Base-by-base conservation (phyloP, 1,140 invertebrate genomes). In the Paracyclopina nana region DNA sequence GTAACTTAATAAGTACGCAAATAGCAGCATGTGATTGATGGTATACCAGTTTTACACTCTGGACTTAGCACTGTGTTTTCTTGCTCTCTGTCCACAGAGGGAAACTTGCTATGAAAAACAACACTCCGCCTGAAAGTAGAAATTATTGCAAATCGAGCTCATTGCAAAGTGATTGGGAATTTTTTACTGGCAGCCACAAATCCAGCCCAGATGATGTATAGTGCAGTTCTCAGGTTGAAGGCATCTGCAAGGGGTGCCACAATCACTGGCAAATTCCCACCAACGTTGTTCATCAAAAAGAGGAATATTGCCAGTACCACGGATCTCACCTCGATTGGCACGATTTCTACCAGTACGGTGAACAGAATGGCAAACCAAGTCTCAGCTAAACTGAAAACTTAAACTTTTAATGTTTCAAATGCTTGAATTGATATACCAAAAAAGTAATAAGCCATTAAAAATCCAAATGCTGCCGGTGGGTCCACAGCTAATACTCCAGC, bases 331-430 rank as follows among this genome's bases (percentile, higher is more conserved):
- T 75, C 72, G 12, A 82, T 53, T 1, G 82, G 82, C 6, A 86
- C 82, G 53, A 87, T 80, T 65, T 86, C 83, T 1, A 88, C 80
- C 3, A 88, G 69, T 56, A 87, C 79, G 11, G 82, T 81, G 60
- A 86, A 86, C 4, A 87, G 74, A 52, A 88, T 84, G 38, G 82
- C 82, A 61, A 87, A 86, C 82, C 82, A 87, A 80, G 85, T 86
- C 67, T 88, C 61, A 52, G 59, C 60, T 58, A 46, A 41, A n/a
- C 38, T 24, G 14, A 42, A n/a, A 45, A 4, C 12, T n/a, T 18
- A 20, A 3, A 22, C 12, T 18, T 18, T 26, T n/a, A 14, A 45
- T 45, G 3, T 22, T 45, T 18, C 6, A 4, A 45, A 45, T 22
- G 24, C n/a, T 27, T 45, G 3, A 14, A 20, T 18, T 9, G 6